Base-by-base conservation (phyloP, 1,140 invertebrate species). In the Trichonephila inaurata region DNA sequence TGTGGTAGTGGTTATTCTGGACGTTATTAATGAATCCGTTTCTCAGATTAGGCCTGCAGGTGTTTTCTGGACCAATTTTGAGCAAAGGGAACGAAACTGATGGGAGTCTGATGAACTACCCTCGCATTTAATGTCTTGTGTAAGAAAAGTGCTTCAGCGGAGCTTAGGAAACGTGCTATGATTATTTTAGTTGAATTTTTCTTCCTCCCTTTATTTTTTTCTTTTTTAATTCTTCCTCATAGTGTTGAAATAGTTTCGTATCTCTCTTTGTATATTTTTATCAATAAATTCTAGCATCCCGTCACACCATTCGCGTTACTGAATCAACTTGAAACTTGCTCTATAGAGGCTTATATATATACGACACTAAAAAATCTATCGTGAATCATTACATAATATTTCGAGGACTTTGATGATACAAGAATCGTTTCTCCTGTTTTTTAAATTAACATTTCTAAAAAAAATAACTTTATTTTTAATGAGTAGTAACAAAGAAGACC, bases 11-110 rank as follows among this genome's bases (percentile, higher is more conserved):
- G 87, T 89, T 89, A 19, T 64, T 44, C 64, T 61, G 58, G 83
- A 61, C 51, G 88, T 89, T 89, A 89, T 89, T 89, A 89, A 89
- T 89, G 88, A 89, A 89, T 66, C 88, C 66, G n/a, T 89, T 89
- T 72, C 88, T 58, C 16, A 77, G 88, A 89, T 89, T 89, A 72
- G 66, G 40, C 62, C 88, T 51, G 40, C 40, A 66, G 62, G 64
- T 51, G 62, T 44, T 89, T 72, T 69, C 21, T 72, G 44, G 88
- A 44, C n/a, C 88, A 72, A 72, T 72, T 69, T 72, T 24, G 28
- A 40, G 72, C 28, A 77, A 28, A 77, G 24, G 72, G 72, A 77
- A 77, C 16, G 28, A 77, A 72, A 33, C 69, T 77, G 28, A 77
- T 77, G 28, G 72, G 72, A 77, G 72, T 77, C 72, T 77, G 72